Evolutionary conservation across 1,140 invertebrate species (phyloP).

Genomic region (Oscheius sp.): DNA sequence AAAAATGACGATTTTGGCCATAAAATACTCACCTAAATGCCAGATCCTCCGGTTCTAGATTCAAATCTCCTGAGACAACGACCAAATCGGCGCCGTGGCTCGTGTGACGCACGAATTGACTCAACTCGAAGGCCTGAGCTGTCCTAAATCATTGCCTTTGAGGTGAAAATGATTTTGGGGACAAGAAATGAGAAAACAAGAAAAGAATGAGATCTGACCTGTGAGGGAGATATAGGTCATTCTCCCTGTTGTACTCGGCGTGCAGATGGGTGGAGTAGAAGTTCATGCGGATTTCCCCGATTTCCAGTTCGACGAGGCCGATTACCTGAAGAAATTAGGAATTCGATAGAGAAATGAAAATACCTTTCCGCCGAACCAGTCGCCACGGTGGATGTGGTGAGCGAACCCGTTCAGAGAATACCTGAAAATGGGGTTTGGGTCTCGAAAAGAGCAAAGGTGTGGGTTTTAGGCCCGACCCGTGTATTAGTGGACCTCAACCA

Average conservation of each 20-base stretch:
- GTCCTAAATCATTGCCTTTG: not conserved
- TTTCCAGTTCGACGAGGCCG: constrained; percentile 77
- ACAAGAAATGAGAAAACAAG: not conserved
- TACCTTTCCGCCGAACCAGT: constrained; percentile 93
- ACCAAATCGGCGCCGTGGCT: constrained; percentile 74
- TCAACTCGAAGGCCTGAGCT: constrained; percentile 86
- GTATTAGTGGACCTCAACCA: no score
- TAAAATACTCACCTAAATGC: constrained; percentile 68
- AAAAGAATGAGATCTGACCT: constrained; percentile 65
- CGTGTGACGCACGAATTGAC: constrained; percentile 85
- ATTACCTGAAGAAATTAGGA: constrained; percentile 68
- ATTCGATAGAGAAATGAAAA: not conserved
- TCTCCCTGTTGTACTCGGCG: constrained; percentile 82
- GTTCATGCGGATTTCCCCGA: constrained; percentile 73
- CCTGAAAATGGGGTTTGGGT: constrained; percentile 20
- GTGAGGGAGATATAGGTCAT: constrained; percentile 85
- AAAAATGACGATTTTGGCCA: not conserved
- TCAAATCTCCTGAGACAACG: constrained; percentile 86
- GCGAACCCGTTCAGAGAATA: constrained; percentile 94
- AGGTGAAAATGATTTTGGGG: not conserved
- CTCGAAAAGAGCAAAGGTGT: no score
- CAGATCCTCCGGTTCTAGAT: constrained; percentile 80
- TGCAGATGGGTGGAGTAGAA: constrained; percentile 89
- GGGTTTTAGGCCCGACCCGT: no score
- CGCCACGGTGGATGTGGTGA: constrained; percentile 87